Evolutionary conservation across 2,797 vertebrate species (phyloP).

Genomic region (Crocidura indochinensis): DNA sequence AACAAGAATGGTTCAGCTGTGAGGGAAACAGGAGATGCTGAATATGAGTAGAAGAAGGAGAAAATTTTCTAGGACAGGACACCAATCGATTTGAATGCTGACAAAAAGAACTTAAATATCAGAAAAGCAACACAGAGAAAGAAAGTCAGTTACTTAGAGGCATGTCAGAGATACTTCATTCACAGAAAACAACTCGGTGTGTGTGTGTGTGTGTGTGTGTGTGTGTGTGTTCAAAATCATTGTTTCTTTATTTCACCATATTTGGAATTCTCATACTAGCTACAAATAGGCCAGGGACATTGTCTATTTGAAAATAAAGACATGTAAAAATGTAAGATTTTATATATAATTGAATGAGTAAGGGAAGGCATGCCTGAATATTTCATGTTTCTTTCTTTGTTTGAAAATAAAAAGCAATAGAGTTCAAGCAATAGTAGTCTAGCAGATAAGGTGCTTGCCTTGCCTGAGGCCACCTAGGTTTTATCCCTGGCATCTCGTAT

Average conservation of each 20-base stretch:
- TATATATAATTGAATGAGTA: neutral
- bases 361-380: neutral
- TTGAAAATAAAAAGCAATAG: neutral
- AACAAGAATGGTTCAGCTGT: neutral
- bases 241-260: neutral
- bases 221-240: neutral
- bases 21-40: neutral
- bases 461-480: too few relatives aligned
- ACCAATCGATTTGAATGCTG: neutral
- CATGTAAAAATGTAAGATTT: slow-evolving; percentile 7
- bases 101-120: neutral
- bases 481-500: too few relatives aligned
- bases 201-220: too few relatives aligned
- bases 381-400: slow-evolving; percentile 5
- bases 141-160: neutral
- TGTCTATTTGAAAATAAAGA: slow-evolving; percentile 34
- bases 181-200: neutral
- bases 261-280: neutral
- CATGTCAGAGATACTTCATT: neutral
- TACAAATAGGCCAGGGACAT: neutral
- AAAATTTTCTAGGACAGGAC: neutral
- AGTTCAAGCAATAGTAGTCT: too few relatives aligned
- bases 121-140: neutral
- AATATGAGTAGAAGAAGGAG: neutral
- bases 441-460: too few relatives aligned